Base-by-base conservation (phyloP, 1,140 invertebrate species). In the Cardiocondyla obscurior region DNA sequence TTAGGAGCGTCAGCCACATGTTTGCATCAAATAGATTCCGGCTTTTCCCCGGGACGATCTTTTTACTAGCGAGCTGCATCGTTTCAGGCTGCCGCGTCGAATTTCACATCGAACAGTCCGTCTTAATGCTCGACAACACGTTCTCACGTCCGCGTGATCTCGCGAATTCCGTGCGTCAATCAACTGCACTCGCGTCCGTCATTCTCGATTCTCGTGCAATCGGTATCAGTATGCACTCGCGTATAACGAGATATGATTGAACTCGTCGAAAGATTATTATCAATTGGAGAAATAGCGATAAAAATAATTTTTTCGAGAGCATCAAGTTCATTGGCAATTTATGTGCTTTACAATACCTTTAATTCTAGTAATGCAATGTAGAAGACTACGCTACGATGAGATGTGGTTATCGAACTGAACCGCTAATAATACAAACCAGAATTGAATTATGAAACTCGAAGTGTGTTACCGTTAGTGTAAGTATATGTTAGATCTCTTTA, bases 241-340 rank as follows among this genome's bases (percentile, higher is more conserved):
- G 7, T 25, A n/a, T 64, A 64, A 76, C 46, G 30, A 76, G 73
- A 49, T 49, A 51, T 76, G 73, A 76, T 76, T 30, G 73, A 30
- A 22, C 19, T 36, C 46, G 30, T 76, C 30, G 3, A 64, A 64
- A 12, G 39, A 22, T 33, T 62, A 62, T 19, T 4, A 28, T 64
- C 57, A 19, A 60, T 42, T 19, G 12, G 16, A 10, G 55, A 36
- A 64, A 76, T 64, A 30, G 22, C 28, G 42, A 42, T 25, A 8
- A 25, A 36, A 46, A 55, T 22, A 57, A 36, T 46, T 55, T 53
- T 62, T 62, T 19, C 10, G 55, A 46, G 44, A 62, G 33, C 55
- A 46, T 62, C 22, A 46, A 74, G 14, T 42, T 25, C 25, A 36
- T 25, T 33, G 4, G 51, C 19, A 55, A 72, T 55, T 51, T 33